These are phyloP conservation scores for Aphaenogaster floridana DNA, from an alignment of 1,140 invertebrate genomes.

Conservation along the genomic window DNA sequence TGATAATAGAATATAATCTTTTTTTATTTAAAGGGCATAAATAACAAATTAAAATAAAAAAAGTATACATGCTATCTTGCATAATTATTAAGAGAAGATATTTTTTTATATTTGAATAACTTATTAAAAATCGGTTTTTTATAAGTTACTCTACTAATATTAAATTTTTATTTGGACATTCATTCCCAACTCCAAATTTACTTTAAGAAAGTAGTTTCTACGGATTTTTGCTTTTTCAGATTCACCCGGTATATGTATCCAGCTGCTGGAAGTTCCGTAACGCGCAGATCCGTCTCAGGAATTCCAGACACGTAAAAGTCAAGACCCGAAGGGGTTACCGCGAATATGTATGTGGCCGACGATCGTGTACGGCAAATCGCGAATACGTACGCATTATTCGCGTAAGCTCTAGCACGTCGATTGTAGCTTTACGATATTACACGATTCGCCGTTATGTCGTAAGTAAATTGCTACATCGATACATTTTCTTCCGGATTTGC, in stretches of 20 bases:
- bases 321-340: slow-evolving; percentile 79
- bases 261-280: neutral
- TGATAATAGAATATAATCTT: neutral
- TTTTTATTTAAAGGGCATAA: neutral
- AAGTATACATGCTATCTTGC: neutral
- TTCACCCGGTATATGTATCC: slow-evolving; percentile 32
- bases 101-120: neutral
- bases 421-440: slow-evolving; percentile 74
- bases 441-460: slow-evolving; percentile 45
- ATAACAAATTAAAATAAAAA: neutral
- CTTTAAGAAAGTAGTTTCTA: neutral
- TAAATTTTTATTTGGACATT: neutral
- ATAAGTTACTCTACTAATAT: neutral
- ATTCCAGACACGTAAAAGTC: slow-evolving; percentile 83
- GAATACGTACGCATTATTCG: slow-evolving; percentile 77
- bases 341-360: slow-evolving; percentile 75
- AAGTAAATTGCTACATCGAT: slow-evolving; percentile 76
- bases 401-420: slow-evolving; percentile 76
- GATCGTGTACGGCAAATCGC: slow-evolving; percentile 75
- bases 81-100: neutral
- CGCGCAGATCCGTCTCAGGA: slow-evolving; percentile 67
- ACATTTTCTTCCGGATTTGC: slow-evolving; percentile 68
- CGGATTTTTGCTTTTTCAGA: neutral
- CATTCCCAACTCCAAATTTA: neutral
- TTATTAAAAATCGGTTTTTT: neutral